Percentiles rank a stretch among this genome's conserved stretches.
phyloP scores from a whole-genome alignment of 1,140 invertebrate genomes.

The Meloidogyne hapla region DNA sequence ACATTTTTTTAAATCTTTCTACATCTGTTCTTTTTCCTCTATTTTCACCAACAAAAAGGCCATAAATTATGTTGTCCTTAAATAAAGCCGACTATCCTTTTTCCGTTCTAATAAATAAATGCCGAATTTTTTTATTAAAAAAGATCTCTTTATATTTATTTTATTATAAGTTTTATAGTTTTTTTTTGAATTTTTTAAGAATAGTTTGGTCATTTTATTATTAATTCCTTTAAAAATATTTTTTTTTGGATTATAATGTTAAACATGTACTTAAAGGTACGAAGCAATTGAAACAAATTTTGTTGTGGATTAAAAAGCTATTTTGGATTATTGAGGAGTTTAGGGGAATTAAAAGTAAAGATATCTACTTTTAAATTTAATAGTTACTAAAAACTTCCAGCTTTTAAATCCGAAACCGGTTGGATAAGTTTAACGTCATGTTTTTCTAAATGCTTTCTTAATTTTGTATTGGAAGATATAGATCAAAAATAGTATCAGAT shows the following conservation, averaged over 20 bases:
- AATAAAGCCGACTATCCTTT: neutral
- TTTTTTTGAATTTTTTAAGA: too few species aligned
- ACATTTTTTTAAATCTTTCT: neutral
- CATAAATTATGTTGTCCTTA: neutral
- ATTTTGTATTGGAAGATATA: too few species aligned
- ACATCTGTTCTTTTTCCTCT: neutral
- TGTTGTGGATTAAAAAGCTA: neutral
- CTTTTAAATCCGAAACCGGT: too few species aligned
- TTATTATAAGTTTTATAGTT: neutral
- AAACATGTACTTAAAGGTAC: neutral
- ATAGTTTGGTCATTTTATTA: too few species aligned
- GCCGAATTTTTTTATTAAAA: conserved; percentile 1
- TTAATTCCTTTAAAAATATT: neutral
- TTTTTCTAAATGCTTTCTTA: too few species aligned
- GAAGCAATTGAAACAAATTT: neutral
- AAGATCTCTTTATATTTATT: neutral
- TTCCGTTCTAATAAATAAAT: neutral
- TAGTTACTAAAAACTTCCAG: too few species aligned
- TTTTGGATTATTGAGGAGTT: neutral
- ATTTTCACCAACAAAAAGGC: neutral
- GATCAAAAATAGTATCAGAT: too few species aligned
- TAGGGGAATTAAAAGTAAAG: neutral
- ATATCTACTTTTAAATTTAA: neutral
- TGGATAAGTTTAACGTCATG: too few species aligned
- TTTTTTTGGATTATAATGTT: neutral